phyloP scores from a whole-genome alignment of 1,140 invertebrate genomes.

The Drosophila nikananu region DNA sequence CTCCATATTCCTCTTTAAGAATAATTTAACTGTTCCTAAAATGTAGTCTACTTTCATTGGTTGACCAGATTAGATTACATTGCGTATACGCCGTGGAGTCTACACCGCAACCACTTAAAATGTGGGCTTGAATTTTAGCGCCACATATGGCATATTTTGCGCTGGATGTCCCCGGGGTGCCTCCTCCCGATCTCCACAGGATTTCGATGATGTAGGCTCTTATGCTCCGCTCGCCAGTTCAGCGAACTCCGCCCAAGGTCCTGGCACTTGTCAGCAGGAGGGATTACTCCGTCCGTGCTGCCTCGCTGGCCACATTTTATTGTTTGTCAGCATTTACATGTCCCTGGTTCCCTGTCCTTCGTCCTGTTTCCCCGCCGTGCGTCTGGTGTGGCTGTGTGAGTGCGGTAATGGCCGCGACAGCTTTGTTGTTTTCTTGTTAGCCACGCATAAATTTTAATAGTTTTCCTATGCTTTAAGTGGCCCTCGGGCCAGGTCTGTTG shows the following conservation, averaged over 20 bases:
- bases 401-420: conserved; percentile 44
- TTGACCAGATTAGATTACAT: neutral
- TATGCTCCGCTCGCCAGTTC: conserved; percentile 34
- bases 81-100: conserved; percentile 12
- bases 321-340: conserved; percentile 75
- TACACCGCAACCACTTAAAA: conserved; percentile 11
- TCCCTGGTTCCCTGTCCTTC: conserved; percentile 23
- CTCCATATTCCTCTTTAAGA: neutral
- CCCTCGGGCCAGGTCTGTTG: conserved; percentile 21
- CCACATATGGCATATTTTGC: conserved; percentile 20
- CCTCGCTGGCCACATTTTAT: conserved; percentile 54
- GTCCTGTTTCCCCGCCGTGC: conserved; percentile 6
- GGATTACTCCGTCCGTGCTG: conserved; percentile 53
- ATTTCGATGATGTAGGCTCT: conserved; percentile 36
- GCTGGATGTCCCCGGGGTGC: conserved; percentile 14
- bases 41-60: neutral
- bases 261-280: conserved; percentile 60
- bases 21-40: too few relatives aligned
- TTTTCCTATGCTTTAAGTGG: conserved; percentile 72
- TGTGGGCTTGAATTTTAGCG: conserved; percentile 23
- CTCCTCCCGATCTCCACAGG: conserved; percentile 24
- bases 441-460: conserved; percentile 80
- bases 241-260: conserved; percentile 35
- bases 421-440: conserved; percentile 32
- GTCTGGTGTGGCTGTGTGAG: neutral